A percentile compares a stretch with the other conserved stretches of the same genome.
Conservation (phyloP, 2,888 invertebrate genomes). For the Notodonta ziczac region DNA sequence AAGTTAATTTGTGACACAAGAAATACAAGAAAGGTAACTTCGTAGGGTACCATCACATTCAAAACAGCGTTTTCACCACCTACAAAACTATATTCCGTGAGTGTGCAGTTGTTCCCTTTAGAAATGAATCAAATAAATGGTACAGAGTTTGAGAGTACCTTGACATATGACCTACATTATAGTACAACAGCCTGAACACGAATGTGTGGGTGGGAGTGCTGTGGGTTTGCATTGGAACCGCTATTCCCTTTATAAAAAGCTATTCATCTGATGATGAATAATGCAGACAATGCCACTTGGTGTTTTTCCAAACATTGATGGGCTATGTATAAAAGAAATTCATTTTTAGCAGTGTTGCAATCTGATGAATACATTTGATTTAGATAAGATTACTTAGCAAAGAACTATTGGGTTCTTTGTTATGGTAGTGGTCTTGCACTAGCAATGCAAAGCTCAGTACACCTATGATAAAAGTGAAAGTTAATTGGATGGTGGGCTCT, state of each 20-base stretch:
- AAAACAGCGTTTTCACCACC: too few relatives aligned
- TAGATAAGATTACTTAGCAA: neutral
- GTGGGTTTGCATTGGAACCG: slow-evolving; percentile 22
- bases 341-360: neutral
- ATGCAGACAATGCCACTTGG: slow-evolving; percentile 7
- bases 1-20: neutral
- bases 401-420: too few relatives aligned
- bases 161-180: slow-evolving; percentile 72
- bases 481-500: neutral
- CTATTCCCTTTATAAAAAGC: neutral
- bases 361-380: neutral
- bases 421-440: too few relatives aligned
- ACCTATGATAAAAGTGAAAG: neutral
- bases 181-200: slow-evolving; percentile 34
- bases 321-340: neutral
- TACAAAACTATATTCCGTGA: neutral
- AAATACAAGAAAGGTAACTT: too few relatives aligned
- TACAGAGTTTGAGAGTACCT: slow-evolving; percentile 34
- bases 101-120: neutral
- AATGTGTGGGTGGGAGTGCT: slow-evolving; percentile 26
- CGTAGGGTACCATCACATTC: too few relatives aligned
- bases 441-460: too few relatives aligned
- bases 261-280: neutral
- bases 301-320: slow-evolving; percentile 1
- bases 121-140: neutral